phyloP scores from a whole-genome alignment of 2,113 vertebrate species.

The Chaetura pelagica region DNA sequence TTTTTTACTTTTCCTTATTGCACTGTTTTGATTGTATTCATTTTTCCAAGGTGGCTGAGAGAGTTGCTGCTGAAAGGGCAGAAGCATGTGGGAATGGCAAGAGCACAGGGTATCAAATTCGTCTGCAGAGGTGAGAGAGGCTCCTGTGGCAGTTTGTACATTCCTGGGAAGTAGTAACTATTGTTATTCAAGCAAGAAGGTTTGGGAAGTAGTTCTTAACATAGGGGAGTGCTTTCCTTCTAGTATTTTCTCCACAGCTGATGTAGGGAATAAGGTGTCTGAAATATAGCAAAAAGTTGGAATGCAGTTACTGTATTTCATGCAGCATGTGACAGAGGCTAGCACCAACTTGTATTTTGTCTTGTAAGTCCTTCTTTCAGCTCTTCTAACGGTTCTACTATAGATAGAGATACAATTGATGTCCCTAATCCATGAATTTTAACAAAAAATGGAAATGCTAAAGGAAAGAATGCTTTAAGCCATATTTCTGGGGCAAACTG shows the following conservation, averaged over 20 bases:
- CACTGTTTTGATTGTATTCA: not conserved
- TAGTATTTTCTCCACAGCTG: not conserved
- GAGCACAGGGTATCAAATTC: constrained; percentile 97
- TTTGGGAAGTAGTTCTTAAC: not conserved
- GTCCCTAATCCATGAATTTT: not conserved
- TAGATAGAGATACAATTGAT: not conserved
- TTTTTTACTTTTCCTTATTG: not conserved
- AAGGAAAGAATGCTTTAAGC: not conserved
- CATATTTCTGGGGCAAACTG: not conserved
- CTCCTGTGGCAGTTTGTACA: not conserved
- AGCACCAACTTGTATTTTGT: not conserved
- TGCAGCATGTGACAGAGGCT: accelerated
- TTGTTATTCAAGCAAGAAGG: not conserved
- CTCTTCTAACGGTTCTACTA: not conserved
- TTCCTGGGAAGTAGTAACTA: accelerated
- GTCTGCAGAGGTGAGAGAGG: constrained; percentile 88
- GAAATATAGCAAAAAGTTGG: not conserved
- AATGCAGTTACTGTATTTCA: not conserved
- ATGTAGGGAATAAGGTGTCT: not conserved
- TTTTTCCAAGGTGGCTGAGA: constrained; percentile 89
- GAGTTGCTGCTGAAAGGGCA: constrained; percentile 92
- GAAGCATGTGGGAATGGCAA: constrained; percentile 89
- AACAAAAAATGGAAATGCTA: not conserved
- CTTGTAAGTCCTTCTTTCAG: not conserved
- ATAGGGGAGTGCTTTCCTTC: not conserved